Evolutionary conservation across 2,888 invertebrate species (phyloP).

Genomic region (Odontocerum albicorne): DNA sequence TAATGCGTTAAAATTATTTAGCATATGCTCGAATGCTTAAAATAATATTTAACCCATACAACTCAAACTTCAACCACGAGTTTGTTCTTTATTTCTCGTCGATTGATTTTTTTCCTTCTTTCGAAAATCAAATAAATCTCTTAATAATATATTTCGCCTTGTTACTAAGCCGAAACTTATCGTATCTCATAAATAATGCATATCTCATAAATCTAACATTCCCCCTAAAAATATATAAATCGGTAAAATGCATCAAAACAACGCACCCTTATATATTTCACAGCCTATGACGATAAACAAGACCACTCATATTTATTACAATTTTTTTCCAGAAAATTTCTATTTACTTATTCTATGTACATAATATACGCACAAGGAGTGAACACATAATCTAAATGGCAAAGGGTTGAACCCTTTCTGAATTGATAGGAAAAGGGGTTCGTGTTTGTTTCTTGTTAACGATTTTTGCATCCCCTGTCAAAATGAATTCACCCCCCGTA

Average conservation of each 20-base stretch:
- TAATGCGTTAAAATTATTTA: too few relatives aligned
- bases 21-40: too few relatives aligned
- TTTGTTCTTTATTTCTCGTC: too few relatives aligned
- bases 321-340: too few relatives aligned
- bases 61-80: too few relatives aligned
- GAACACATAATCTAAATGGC: background rate
- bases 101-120: too few relatives aligned
- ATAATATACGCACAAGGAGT: constrained; percentile 3
- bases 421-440: constrained; percentile 5
- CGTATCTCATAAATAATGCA: constrained; percentile 12
- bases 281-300: background rate
- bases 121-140: too few relatives aligned
- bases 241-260: constrained; percentile 17
- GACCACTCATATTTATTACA: background rate
- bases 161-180: too few relatives aligned
- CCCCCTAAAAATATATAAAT: constrained; percentile 6
- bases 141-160: too few relatives aligned
- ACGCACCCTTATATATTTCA: constrained; percentile 7
- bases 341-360: too few relatives aligned
- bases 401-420: constrained; percentile 10
- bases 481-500: too few relatives aligned
- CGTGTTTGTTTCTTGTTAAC: constrained; percentile 5
- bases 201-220: background rate
- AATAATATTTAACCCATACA: too few relatives aligned
- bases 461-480: constrained; percentile 9